Base-by-base conservation (phyloP, 2,888 invertebrate genomes). In the Agonopterix arenella region DNA sequence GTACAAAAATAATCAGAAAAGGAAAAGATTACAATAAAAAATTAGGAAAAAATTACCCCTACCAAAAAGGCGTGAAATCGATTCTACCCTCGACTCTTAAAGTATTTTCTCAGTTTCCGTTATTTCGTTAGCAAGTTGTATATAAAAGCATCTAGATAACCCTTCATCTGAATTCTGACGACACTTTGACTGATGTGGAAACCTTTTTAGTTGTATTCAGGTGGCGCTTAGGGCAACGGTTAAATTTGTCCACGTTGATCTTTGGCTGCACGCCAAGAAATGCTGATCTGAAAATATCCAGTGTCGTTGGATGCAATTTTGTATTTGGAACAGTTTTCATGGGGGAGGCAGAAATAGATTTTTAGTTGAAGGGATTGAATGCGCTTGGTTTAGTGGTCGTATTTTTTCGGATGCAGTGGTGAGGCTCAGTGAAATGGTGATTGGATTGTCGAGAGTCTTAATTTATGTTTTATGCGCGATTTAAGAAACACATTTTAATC, bases 261-360 rank as follows among this genome's bases (percentile, higher is more conserved):
- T 70, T 70, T 84, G 85, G 86, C 80, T 53, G 46, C 9, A 4
- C 4, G 70, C 86, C 86, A 85, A 70, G 59, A 66, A 61, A 81
- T 83, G 74, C 77, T 73, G 76, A 75, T 79, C 76, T 68, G 68
- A 76, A 82, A 80, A 84, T 83, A 81, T 52, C 62, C 54, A 50
- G 52, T 82, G 84, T 84, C 82, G 68, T 77, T 65, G 73, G 68
- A 62, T 81, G 81, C 82, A 76, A 76, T 81, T 79, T 78, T 76
- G 79, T 73, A 84, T 84, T 77, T 74, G 80, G 83, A 80, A 78
- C 82, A 73, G 67, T 73, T 81, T 80, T 76, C 72, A 76, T 73
- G 76, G 82, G 81, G 77, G 74, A 61, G 52, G 48, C 18, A 66
- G 59, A 65, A 70, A 71, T 77, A 76, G 67, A 60, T 58, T 61